Base-by-base conservation (phyloP, 2,888 invertebrate genomes). In the Trichogramma evanescens region DNA sequence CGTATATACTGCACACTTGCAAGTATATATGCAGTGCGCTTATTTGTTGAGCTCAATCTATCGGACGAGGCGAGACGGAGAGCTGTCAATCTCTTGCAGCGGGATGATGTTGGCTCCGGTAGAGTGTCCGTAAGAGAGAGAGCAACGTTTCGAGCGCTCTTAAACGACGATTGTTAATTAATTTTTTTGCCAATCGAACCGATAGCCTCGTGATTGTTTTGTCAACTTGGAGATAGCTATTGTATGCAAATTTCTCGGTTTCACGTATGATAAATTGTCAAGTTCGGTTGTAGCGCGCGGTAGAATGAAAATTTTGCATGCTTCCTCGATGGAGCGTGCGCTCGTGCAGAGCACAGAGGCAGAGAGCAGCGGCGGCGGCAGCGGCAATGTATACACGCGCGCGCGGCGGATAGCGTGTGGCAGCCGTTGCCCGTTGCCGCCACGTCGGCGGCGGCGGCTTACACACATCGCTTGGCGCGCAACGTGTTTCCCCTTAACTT, bases 401-500 rank as follows among this genome's bases (percentile, higher is more conserved):
- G 6, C n/a, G 44, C 39, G 41, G 53, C 50, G 40, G 49, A 53
- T 48, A 46, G 42, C 40, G 39, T 49, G 40, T 54, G 41, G 42
- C 49, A 43, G 43, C 43, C 58, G 26, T 51, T 26, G 57, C 9
- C 50, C n/a, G 44, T 10, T 9, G 8, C 46, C 42, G 52, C 40
- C 49, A 49, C 58, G 26, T 51, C 41, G 57, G n/a, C 50, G 38
- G 44, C 38, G 26, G 8, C 46, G 48, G 52, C 40, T 9, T 43
- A 4, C 42, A 13, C 4, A 9, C 38, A 13, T 50, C 26, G 26
- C 26, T 50, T 50, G 38, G 9, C 50, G 6, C 9, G 51, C 26
- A 57, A 61, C 50, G 57, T 40, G 56, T 56, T 59, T 63, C 61
- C 51, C 51, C 48, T 58, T 63, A 63, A 63, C 54, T 63, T 61